Base-by-base conservation (phyloP, 2,797 vertebrate species). In the Eospalax fontanierii region DNA sequence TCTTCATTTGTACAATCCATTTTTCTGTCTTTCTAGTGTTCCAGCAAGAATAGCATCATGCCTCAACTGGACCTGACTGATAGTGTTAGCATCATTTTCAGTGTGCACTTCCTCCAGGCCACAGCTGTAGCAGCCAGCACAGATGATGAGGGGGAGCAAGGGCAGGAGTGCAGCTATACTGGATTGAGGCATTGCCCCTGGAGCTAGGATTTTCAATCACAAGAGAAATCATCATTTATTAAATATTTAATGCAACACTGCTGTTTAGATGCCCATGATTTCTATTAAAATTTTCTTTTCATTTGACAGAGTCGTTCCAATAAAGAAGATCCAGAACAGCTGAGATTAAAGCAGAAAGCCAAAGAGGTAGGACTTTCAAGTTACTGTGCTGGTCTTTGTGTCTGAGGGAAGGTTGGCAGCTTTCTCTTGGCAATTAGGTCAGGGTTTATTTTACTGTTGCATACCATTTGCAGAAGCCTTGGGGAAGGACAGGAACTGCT, bases 381-480 rank as follows among this genome's bases (percentile, higher is more conserved):
- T 98, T 97, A 97, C 98, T 97, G 96, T 98, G 97, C 98, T 99
- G 98, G 97, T 96, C 97, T 98, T 99, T 99, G 99, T 98, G 95
- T 98, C 98, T 98, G 96, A 97, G 97, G 96, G 97, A 97, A 98
- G 98, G 98, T 98, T 98, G 98, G 98, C 98, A 98, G 98, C 95
- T 98, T 98, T 99, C 98, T 99, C 99, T 98, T 98, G 99, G 99
- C 99, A 99, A 99, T 98, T 99, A 99, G 99, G 99, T 99, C 99
- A 99, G 99, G 99, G 99, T 99, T 99, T 99, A 99, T 99, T 99
- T 99, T 99, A 98, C 98, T 99, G 98, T 99, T 99, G 99, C 99
- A 99, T 99, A 99, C 99, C 99, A 99, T 99, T 99, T 99, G 98
- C 98, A 96, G 97, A 98, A 97, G 99, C 99, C 99, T 98, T 98